These are phyloP conservation scores for Drosophila ogumai DNA, from an alignment of 1,140 invertebrate species.

Conservation along the genomic window DNA sequence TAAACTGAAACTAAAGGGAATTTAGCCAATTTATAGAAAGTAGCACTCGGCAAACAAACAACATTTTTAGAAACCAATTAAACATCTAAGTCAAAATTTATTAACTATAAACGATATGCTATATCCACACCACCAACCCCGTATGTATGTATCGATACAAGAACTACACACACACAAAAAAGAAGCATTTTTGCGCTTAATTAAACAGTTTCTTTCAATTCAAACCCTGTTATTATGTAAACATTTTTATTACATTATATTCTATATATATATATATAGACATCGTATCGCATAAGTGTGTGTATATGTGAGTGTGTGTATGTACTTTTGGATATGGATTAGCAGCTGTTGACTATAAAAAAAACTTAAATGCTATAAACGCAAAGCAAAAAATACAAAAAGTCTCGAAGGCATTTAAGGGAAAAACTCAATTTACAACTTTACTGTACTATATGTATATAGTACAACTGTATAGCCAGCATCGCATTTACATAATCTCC, in stretches of 20 bases:
- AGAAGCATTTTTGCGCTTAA: constrained; percentile 55
- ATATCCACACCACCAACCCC: constrained; percentile 23
- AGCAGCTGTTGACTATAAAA: constrained; percentile 54
- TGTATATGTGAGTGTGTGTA: constrained; percentile 54
- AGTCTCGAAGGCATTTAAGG: constrained; percentile 32
- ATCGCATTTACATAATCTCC: constrained; percentile 87
- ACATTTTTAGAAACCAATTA: constrained; percentile 62
- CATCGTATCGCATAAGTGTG: constrained; percentile 49
- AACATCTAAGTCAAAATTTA: constrained; percentile 54
- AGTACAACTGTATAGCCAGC: constrained; percentile 21
- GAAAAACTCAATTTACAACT: constrained; percentile 38
- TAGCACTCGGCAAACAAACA: constrained; percentile 52
- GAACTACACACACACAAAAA: constrained; percentile 33
- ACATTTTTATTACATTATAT: constrained; percentile 60
- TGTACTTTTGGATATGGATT: constrained; percentile 66
- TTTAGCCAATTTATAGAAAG: constrained; percentile 75
- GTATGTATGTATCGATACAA: constrained; percentile 41
- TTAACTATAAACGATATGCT: constrained; percentile 52
- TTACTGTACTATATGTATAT: constrained; percentile 11
- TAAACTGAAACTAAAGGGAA: constrained; percentile 52
- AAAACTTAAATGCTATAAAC: constrained; percentile 49
- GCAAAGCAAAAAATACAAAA: constrained; percentile 35
- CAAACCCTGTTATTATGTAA: constrained; percentile 64
- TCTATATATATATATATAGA: constrained; percentile 35
- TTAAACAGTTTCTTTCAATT: constrained; percentile 75